A percentile compares a stretch with the other conserved stretches of the same genome.
These are phyloP conservation scores for Aphelenchoides bicaudatus DNA, from an alignment of 2,888 invertebrate species.

Conservation along the genomic window DNA sequence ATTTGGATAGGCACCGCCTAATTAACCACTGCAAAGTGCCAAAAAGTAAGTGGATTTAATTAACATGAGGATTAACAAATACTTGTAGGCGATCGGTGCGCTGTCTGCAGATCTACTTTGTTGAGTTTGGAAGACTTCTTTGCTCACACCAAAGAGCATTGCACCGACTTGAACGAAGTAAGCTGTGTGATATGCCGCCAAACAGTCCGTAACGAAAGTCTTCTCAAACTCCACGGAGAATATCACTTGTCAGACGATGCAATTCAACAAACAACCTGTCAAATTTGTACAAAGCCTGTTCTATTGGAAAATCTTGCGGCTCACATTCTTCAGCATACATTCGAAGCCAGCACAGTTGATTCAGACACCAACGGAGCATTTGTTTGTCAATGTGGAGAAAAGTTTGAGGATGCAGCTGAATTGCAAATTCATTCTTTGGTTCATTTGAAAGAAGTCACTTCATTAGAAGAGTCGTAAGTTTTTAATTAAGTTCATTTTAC, in stretches of 20 bases:
- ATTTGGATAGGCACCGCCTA: constrained; percentile 29
- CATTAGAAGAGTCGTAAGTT: constrained; percentile 6
- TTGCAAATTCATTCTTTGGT: constrained; percentile 22
- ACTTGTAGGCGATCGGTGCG: constrained; percentile 32
- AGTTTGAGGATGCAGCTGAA: constrained; percentile 26
- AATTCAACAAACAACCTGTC: neutral
- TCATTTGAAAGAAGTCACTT: constrained; percentile 26
- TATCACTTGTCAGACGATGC: constrained; percentile 23
- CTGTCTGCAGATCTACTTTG: constrained; percentile 22
- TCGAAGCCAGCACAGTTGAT: neutral
- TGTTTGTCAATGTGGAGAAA: constrained; percentile 26
- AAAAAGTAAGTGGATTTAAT: no score
- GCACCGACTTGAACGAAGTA: constrained; percentile 21
- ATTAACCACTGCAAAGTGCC: constrained; percentile 33
- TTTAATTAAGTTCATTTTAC: neutral
- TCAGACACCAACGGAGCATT: neutral
- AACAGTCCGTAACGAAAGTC: constrained; percentile 23
- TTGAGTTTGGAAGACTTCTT: constrained; percentile 21
- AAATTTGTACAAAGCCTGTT: no score
- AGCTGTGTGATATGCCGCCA: constrained; percentile 30
- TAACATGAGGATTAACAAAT: no score
- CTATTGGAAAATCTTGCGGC: no score
- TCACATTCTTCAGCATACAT: constrained; percentile 21
- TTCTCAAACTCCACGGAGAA: constrained; percentile 26
- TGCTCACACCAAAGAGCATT: constrained; percentile 24